Evolutionary conservation across 2,888 invertebrate genomes (phyloP).

Genomic region (Tetheella fluctuosa): DNA sequence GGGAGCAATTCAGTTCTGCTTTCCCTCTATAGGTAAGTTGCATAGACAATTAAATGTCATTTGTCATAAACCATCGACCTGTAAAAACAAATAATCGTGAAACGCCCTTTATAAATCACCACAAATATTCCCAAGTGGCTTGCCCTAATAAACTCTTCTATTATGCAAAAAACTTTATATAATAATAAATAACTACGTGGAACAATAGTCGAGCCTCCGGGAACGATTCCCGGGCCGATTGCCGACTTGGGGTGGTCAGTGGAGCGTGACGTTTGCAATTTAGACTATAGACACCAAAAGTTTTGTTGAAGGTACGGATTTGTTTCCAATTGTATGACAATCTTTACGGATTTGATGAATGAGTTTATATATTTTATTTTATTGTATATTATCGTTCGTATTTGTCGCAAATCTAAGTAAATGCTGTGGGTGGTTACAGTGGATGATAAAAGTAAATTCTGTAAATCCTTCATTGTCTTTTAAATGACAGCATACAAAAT

Average conservation of each 20-base stretch:
- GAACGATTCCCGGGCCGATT: background rate
- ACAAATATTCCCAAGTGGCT: constrained; percentile 21
- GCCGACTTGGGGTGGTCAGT: constrained; percentile 45
- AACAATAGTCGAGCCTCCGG: constrained; percentile 22
- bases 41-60: background rate
- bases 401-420: too few relatives aligned
- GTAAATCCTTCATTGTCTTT: too few relatives aligned
- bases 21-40: too few relatives aligned
- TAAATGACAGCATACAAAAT: too few relatives aligned
- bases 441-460: too few relatives aligned
- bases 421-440: too few relatives aligned
- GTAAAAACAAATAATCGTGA: background rate
- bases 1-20: too few relatives aligned
- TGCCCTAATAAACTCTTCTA: constrained; percentile 34
- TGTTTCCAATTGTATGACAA: background rate
- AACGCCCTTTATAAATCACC: constrained; percentile 10
- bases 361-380: too few relatives aligned
- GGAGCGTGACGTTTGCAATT: constrained; percentile 30
- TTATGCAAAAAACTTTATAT: constrained; percentile 42
- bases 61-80: constrained; percentile 5
- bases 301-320: background rate
- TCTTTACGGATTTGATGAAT: background rate
- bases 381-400: too few relatives aligned
- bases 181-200: constrained; percentile 39
- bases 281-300: background rate